A percentile compares a stretch with the other conserved stretches of the same genome.
Conservation (phyloP, 2,888 invertebrate genomes). For the Phasia obesa region DNA sequence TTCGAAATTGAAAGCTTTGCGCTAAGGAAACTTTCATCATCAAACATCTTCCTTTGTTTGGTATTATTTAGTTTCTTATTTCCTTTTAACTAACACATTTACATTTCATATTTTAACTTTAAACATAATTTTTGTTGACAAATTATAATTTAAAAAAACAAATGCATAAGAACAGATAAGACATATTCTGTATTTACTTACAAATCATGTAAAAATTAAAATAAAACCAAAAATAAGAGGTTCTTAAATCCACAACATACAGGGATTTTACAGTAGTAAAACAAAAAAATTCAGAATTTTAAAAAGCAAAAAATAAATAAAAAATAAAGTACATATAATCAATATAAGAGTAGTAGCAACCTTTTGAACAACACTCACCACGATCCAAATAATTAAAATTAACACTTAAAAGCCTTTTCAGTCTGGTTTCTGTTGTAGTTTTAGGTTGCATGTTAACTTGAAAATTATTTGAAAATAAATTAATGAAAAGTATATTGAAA, state of each 20-base stretch:
- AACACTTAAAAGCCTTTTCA: constrained; percentile 63
- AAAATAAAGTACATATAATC: constrained; percentile 45
- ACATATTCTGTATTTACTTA: background rate
- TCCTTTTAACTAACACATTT: no score
- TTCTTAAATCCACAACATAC: constrained; percentile 76
- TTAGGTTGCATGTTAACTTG: constrained; percentile 60
- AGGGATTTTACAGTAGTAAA: constrained; percentile 80
- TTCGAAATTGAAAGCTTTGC: no score
- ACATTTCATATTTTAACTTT: no score
- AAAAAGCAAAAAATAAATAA: constrained; percentile 42
- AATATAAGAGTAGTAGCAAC: constrained; percentile 21
- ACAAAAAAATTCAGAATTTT: constrained; percentile 68
- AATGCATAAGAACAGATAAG: background rate
- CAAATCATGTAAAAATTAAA: constrained; percentile 4
- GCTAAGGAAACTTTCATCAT: no score
- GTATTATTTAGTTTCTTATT: no score
- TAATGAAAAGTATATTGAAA: constrained; percentile 55
- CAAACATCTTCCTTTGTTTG: no score
- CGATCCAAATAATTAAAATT: constrained; percentile 40
- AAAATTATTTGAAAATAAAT: constrained; percentile 44
- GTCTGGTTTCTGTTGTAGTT: constrained; percentile 70
- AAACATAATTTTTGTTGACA: no score
- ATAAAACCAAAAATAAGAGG: background rate
- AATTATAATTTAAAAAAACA: background rate
- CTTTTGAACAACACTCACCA: constrained; percentile 3